A percentile compares a stretch with the other conserved stretches of the same genome.
phyloP scores from a whole-genome alignment of 2,888 invertebrate genomes.

The Brachynemurus nebulosus region DNA sequence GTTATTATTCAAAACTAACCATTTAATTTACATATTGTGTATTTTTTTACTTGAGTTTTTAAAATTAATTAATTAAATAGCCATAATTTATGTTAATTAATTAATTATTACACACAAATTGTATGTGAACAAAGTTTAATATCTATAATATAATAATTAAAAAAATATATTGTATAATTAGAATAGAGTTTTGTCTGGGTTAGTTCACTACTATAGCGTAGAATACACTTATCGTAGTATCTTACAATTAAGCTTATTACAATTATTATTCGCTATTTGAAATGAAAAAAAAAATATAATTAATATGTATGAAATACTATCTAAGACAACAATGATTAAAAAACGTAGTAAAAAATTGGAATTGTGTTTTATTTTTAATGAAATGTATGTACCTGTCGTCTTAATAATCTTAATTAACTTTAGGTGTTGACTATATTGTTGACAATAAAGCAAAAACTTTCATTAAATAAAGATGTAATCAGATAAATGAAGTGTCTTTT shows the following conservation, averaged over 20 bases:
- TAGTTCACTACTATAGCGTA: constrained; percentile 10
- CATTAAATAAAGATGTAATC: too few relatives aligned
- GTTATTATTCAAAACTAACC: neutral
- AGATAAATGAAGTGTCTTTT: too few relatives aligned
- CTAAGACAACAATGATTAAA: constrained; percentile 9
- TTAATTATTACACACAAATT: constrained; percentile 1
- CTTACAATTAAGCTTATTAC: constrained; percentile 9
- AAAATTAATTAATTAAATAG: constrained; percentile 6
- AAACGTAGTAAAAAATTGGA: constrained; percentile 10
- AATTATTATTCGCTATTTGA: constrained; percentile 9
- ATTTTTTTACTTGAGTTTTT: constrained; percentile 6
- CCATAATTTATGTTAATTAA: constrained; percentile 5
- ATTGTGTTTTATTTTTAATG: constrained; percentile 9
- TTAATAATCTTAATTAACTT: too few relatives aligned
- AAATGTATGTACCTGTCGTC: too few relatives aligned
- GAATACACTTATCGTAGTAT: constrained; percentile 8
- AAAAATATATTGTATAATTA: constrained; percentile 4
- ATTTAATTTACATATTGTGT: neutral
- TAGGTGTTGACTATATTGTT: too few relatives aligned
- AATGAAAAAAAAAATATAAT: too few relatives aligned
- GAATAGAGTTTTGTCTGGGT: constrained; percentile 6
- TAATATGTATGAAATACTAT: constrained; percentile 10
- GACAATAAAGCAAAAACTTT: too few relatives aligned
- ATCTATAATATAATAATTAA: neutral
- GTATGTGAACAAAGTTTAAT: constrained; percentile 3